Percentiles rank a stretch among this genome's conserved stretches.
These are phyloP conservation scores for Fopius arisanus DNA, from an alignment of 1,140 invertebrate genomes.

Conservation along the genomic window DNA sequence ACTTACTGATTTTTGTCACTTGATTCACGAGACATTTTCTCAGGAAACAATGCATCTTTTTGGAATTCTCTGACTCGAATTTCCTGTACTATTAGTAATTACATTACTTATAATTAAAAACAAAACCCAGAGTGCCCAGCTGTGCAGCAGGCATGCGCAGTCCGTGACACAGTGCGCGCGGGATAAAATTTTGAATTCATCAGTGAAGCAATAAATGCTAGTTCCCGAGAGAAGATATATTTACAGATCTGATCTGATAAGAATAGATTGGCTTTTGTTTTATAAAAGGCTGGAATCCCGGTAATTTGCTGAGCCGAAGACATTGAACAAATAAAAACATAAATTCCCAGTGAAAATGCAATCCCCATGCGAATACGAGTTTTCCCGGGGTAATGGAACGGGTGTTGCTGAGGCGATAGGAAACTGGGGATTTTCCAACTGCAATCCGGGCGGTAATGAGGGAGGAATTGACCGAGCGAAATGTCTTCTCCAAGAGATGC, in stretches of 20 bases:
- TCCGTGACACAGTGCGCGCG: neutral
- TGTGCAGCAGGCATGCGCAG: neutral
- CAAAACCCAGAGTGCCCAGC: neutral
- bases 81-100: neutral
- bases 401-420: slow-evolving; percentile 55
- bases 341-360: neutral
- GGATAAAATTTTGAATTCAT: no score
- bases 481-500: slow-evolving; percentile 50
- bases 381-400: slow-evolving; percentile 46
- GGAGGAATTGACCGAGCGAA: slow-evolving; percentile 49
- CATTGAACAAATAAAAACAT: neutral
- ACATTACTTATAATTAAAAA: neutral
- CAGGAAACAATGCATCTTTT: neutral
- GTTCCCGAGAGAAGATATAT: no score
- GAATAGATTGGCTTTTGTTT: neutral
- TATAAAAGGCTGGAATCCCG: neutral
- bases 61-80: no score
- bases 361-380: slow-evolving; percentile 40
- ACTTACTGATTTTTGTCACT: neutral
- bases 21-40: neutral
- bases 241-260: no score
- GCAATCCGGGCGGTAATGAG: slow-evolving; percentile 41
- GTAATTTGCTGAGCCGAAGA: neutral
- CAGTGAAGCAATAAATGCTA: no score
- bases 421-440: slow-evolving; percentile 58